Conservation (phyloP, 2,888 invertebrate species). For the Drosophila lacicola region DNA sequence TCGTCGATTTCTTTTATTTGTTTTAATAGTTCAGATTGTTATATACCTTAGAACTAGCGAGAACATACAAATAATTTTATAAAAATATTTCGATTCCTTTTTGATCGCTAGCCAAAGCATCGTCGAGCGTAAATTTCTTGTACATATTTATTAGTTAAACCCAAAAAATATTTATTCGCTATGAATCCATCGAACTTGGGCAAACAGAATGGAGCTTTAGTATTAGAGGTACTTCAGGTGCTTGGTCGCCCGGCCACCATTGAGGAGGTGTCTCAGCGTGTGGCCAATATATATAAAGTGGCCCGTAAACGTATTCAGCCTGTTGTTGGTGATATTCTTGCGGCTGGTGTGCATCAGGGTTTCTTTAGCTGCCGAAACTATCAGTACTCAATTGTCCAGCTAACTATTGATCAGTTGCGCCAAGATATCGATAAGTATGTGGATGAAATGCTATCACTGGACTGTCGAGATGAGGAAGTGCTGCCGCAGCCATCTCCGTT, state of each 20-base stretch:
- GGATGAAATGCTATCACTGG: constrained; percentile 46
- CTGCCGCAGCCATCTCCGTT: constrained; percentile 57
- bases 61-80: constrained; percentile 38
- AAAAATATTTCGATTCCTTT: constrained; percentile 51
- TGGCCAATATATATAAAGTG: constrained; percentile 59
- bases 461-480: constrained; percentile 1
- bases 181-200: constrained; percentile 67
- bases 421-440: constrained; percentile 68
- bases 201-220: constrained; percentile 68
- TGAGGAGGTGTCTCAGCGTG: constrained; percentile 55
- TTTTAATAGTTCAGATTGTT: constrained; percentile 32
- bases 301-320: constrained; percentile 53
- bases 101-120: constrained; percentile 43
- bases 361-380: constrained; percentile 50
- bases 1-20: constrained; percentile 4
- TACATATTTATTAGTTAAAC: constrained; percentile 45
- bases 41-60: constrained; percentile 35
- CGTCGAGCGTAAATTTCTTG: constrained; percentile 57
- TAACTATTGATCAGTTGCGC: constrained; percentile 61
- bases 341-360: constrained; percentile 53
- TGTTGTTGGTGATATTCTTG: constrained; percentile 62
- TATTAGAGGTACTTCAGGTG: constrained; percentile 65
- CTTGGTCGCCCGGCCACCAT: constrained; percentile 65
- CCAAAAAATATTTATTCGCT: constrained; percentile 11
- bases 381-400: constrained; percentile 51